A percentile compares a stretch with the other conserved stretches of the same genome.
These are phyloP conservation scores for Steatornis caripensis DNA, from an alignment of 2,113 vertebrate genomes.

Conservation along the genomic window DNA sequence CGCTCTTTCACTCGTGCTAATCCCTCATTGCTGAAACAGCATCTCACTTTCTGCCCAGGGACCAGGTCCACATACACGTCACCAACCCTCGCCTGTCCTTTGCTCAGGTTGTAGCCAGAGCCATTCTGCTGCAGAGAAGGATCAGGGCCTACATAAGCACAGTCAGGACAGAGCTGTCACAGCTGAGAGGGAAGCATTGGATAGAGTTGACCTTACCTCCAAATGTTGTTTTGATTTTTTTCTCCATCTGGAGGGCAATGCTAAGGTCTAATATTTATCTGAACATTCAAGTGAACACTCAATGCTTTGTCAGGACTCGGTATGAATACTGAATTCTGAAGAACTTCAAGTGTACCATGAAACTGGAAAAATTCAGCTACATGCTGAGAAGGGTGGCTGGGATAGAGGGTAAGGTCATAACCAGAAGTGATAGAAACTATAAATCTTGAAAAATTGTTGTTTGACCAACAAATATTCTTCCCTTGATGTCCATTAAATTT, in stretches of 20 bases:
- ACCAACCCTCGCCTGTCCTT: neutral
- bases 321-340: constrained; percentile 56
- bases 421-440: constrained; percentile 38
- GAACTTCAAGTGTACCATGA: constrained; percentile 51
- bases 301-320: constrained; percentile 44
- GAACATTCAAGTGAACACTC: constrained; percentile 40
- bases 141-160: neutral
- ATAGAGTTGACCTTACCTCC: constrained; percentile 5
- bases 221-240: constrained; percentile 5
- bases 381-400: constrained; percentile 45
- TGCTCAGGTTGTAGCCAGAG: neutral
- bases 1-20: neutral
- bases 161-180: neutral
- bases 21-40: neutral
- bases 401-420: constrained; percentile 31
- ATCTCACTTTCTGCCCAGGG: neutral
- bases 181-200: neutral
- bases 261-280: constrained; percentile 36
- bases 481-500: constrained; percentile 57
- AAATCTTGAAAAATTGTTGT: constrained; percentile 57
- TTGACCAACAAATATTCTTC: constrained; percentile 46
- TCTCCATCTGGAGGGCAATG: neutral
- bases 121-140: neutral
- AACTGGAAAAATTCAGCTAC: constrained; percentile 59
- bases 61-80: neutral